Evolutionary conservation across 2,113 vertebrate species (phyloP).

Genomic region (Grantiella picta): DNA sequence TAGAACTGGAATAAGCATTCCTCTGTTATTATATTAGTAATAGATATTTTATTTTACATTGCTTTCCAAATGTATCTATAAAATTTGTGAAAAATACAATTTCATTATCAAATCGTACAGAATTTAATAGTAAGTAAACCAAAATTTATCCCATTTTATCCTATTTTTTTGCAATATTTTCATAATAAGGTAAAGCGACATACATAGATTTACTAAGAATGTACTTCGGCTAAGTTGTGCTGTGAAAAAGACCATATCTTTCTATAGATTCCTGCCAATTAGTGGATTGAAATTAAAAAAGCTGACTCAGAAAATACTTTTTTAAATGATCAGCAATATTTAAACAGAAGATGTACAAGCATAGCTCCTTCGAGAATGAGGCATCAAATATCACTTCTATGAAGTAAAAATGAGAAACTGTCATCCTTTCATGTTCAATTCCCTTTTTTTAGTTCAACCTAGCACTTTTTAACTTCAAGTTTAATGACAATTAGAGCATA

Average conservation of each 20-base stretch:
- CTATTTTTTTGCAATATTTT: neutral
- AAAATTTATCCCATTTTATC: neutral
- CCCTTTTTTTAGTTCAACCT: slow-evolving; percentile 21
- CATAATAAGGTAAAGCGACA: neutral
- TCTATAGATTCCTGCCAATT: neutral
- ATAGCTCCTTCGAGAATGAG: neutral
- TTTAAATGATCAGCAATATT: neutral
- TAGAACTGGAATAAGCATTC: neutral
- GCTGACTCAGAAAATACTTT: neutral
- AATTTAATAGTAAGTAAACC: neutral
- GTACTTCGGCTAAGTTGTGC: neutral
- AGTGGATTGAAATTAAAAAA: neutral
- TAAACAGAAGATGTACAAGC: neutral
- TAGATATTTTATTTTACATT: neutral
- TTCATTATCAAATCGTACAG: neutral
- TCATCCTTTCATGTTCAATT: slow-evolving; percentile 2
- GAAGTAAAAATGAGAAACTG: slow-evolving; percentile 48
- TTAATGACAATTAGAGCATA: slow-evolving; percentile 35
- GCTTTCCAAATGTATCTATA: neutral
- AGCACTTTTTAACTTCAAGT: slow-evolving; percentile 22
- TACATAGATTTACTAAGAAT: neutral
- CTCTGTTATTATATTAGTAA: neutral
- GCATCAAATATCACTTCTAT: slow-evolving; percentile 49
- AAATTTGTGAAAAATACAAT: neutral
- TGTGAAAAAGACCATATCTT: neutral